These are phyloP conservation scores for Anaspis maculata DNA, from an alignment of 2,888 invertebrate genomes.

Conservation along the genomic window DNA sequence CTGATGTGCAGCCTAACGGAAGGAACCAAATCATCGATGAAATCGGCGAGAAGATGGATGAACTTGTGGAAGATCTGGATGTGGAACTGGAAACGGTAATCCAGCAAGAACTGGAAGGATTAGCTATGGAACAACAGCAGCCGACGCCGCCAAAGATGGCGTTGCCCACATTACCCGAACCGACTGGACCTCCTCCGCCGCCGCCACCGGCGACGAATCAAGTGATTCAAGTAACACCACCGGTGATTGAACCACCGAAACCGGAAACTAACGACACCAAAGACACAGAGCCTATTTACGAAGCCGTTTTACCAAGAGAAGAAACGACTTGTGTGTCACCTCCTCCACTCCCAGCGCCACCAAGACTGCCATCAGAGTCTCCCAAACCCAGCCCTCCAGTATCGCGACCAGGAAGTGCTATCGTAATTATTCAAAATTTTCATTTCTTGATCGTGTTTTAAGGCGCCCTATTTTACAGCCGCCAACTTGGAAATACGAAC, in stretches of 20 bases:
- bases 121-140: conserved; percentile 42
- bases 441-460: no score
- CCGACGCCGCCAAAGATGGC: conserved; percentile 45
- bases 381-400: conserved; percentile 47
- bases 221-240: conserved; percentile 13
- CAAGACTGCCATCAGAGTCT: conserved; percentile 42
- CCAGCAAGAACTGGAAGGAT: conserved; percentile 52
- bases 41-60: conserved; percentile 77
- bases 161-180: conserved; percentile 63
- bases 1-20: conserved; percentile 59
- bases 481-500: conserved; percentile 34
- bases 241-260: conserved; percentile 12
- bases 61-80: conserved; percentile 72
- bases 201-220: conserved; percentile 45
- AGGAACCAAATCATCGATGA: conserved; percentile 62
- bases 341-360: conserved; percentile 44
- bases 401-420: conserved; percentile 44
- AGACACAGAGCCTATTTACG: conserved; percentile 71
- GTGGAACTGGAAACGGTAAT: conserved; percentile 64
- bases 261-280: conserved; percentile 18
- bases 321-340: conserved; percentile 42
- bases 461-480: conserved; percentile 25
- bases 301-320: conserved; percentile 69
- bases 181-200: conserved; percentile 53
- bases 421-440: no score